Conservation (phyloP, 92 coral and sea anemone species). For the Paragorgia papillata region DNA sequence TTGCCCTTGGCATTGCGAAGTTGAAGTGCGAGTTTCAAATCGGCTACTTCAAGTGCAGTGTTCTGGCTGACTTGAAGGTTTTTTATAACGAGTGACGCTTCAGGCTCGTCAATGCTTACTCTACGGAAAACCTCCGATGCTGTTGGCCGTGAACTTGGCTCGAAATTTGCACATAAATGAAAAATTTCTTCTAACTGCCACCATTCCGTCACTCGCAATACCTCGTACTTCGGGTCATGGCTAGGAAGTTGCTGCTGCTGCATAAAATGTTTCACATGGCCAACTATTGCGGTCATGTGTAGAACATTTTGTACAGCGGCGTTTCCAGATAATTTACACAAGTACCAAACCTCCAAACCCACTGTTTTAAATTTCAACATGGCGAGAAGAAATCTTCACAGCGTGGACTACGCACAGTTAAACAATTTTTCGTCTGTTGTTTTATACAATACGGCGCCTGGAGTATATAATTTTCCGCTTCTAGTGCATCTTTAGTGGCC, state of each 20-base stretch:
- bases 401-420: too few relatives aligned
- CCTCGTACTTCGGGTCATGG: slow-evolving; percentile 12
- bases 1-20: background rate
- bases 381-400: too few relatives aligned
- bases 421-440: too few relatives aligned
- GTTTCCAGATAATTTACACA: too few relatives aligned
- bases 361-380: too few relatives aligned
- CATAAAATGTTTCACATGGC: background rate
- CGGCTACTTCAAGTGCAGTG: slow-evolving; percentile 47
- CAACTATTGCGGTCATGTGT: too few relatives aligned
- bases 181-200: slow-evolving; percentile 23
- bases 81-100: slow-evolving; percentile 8
- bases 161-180: slow-evolving; percentile 8
- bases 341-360: too few relatives aligned
- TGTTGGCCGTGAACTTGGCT: background rate
- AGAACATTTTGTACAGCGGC: too few relatives aligned
- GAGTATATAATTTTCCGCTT: too few relatives aligned
- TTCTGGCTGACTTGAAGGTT: slow-evolving; percentile 37
- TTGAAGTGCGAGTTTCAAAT: slow-evolving; percentile 7
- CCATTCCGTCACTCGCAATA: slow-evolving; percentile 24
- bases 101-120: background rate
- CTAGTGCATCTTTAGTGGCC: too few relatives aligned
- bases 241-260: background rate
- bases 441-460: too few relatives aligned
- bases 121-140: background rate